Evolutionary conservation across 2,888 invertebrate species (phyloP), one percentile per base, ranked within the genome.

Genomic region (Drosophila parthenogenetica): DNA sequence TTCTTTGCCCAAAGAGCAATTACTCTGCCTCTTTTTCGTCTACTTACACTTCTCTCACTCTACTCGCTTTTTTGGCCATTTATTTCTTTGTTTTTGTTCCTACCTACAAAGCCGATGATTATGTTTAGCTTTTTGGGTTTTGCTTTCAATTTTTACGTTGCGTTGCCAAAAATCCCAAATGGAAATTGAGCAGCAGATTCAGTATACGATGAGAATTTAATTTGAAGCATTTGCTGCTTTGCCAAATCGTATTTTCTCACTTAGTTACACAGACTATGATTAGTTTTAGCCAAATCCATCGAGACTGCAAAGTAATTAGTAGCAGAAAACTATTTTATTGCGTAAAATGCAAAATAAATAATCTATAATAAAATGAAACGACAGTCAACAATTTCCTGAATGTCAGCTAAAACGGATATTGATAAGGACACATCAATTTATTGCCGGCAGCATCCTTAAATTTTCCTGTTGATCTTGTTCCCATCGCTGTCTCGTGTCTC

Each of bases 341-440:
- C 8, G 11, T 35, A 3, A 49, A 43, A 48, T 32, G 42, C 3
- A 55, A 54, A 48, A 55, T n/a, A 32, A 35, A 10, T 3, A 29
- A 22, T 35, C 35, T 16, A 32, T 39, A 29, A 40, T 16, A 39
- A 17, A 57, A 54, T 57, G 35, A 57, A 57, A 37, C 48, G 59
- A 35, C 43, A 48, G 62, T 60, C 53, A 51, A 62, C 77, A 60
- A 63, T 69, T 74, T 64, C 58, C 60, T 54, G 51, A 49, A 69
- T 61, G 68, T 76, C 61, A 67, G 83, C 72, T 74, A 69, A 40
- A 72, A 72, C 68, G 64, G 66, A 81, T 82, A 77, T 66, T 72
- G 70, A 81, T 73, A 75, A 60, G 69, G 63, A 69, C 59, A 65
- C 83, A 74, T 79, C 73, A 68, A 73, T 73, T 82, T 75, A 62